phyloP scores from a whole-genome alignment of 1,140 invertebrate species.

The Eubasilissa regina region DNA sequence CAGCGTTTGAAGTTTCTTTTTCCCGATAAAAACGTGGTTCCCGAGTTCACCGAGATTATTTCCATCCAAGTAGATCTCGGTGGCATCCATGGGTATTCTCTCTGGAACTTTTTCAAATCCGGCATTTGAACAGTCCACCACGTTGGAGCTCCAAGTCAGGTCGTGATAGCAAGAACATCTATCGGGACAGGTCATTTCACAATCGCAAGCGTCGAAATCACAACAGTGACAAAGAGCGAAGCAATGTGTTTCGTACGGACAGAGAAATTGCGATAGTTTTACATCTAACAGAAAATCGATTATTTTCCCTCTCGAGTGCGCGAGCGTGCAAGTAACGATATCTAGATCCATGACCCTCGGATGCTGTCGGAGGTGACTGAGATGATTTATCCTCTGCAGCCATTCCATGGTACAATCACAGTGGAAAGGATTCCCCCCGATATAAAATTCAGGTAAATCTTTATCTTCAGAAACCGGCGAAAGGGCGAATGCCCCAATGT shows the following conservation, averaged over 20 bases:
- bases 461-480: constrained; percentile 76
- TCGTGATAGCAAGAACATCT: constrained; percentile 93
- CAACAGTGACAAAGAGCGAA: constrained; percentile 92
- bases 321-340: constrained; percentile 85
- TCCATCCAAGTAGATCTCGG: constrained; percentile 90
- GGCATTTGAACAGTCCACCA: constrained; percentile 89
- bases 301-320: constrained; percentile 79
- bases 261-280: constrained; percentile 87
- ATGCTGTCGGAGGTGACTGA: constrained; percentile 82
- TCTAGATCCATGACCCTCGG: constrained; percentile 89
- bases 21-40: constrained; percentile 90
- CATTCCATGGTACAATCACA: constrained; percentile 92
- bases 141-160: constrained; percentile 92
- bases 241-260: constrained; percentile 89
- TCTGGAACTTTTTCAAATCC: constrained; percentile 83
- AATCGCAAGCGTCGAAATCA: constrained; percentile 93
- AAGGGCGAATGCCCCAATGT: constrained; percentile 81
- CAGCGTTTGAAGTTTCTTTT: constrained; percentile 87
- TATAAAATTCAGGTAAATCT: constrained; percentile 83
- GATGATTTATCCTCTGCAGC: constrained; percentile 84
- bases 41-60: constrained; percentile 86
- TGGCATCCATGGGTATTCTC: constrained; percentile 91
- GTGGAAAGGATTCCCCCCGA: constrained; percentile 85
- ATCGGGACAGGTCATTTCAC: constrained; percentile 91
- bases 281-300: constrained; percentile 84